These are phyloP conservation scores for Candidula unifasciata DNA, from an alignment of 2,888 invertebrate genomes.

Conservation along the genomic window DNA sequence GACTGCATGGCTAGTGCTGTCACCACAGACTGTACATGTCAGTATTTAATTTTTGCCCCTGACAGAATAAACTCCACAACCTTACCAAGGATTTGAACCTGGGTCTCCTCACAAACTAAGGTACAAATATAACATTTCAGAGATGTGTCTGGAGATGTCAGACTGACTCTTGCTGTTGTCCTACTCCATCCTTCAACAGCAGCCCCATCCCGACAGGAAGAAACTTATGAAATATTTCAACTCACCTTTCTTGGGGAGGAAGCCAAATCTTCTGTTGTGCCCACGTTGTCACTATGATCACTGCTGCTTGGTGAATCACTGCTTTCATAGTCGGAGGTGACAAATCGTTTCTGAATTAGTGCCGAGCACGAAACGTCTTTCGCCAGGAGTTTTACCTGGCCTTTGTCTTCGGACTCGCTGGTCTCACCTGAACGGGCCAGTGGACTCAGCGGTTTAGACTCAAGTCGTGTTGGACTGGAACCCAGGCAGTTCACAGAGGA, in stretches of 20 bases:
- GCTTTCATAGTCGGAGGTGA: constrained; percentile 78
- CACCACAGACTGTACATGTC: no score
- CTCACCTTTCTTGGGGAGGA: constrained; percentile 67
- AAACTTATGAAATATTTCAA: no score
- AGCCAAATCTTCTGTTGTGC: constrained; percentile 63
- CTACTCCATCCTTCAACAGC: no score
- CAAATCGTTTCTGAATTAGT: constrained; percentile 65
- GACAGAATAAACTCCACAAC: no score
- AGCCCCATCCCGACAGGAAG: no score
- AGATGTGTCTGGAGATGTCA: no score
- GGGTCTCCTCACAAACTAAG: no score
- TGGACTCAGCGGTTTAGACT: constrained; percentile 16
- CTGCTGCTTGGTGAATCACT: constrained; percentile 79
- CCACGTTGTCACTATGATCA: constrained; percentile 77
- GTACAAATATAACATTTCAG: no score
- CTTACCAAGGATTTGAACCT: no score
- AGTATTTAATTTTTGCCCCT: no score
- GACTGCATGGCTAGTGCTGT: no score
- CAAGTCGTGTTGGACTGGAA: constrained; percentile 30
- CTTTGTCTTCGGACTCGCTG: neutral
- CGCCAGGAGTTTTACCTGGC: neutral
- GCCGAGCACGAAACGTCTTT: neutral
- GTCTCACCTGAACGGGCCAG: constrained; percentile 34
- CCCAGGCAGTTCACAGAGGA: neutral
- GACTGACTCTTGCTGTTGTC: no score